Evolutionary conservation across 2,797 vertebrate species (phyloP), one percentile per base, ranked within the genome.

Genomic region (Ataeniobius toweri): DNA sequence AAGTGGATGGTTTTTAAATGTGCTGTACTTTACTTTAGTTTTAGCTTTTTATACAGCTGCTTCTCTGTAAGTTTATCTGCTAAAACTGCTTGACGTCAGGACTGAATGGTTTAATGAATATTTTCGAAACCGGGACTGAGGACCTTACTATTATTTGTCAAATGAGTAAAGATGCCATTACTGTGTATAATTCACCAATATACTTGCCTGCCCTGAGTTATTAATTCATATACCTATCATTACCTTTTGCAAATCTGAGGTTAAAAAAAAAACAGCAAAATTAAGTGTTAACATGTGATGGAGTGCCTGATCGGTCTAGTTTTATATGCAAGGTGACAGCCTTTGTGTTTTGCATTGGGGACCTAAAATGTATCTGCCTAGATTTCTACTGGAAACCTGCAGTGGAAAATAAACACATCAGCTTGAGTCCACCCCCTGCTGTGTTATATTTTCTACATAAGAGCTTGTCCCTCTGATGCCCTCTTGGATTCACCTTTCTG

Each of bases 351-450:
- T 74, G 77, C 82, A 85, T 58, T 55, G 78, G 78, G 63, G 77
- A 86, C 74, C 80, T 83, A 61, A 86, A 91, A 86, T 84, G 74
- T 73, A 82, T 78, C 83, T 3, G 8, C 80, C 41, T 20, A 28
- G 55, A 80, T 80, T 75, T 87, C 79, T 85, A 51, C 78, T 46
- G 55, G 61, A 74, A 70, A 68, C 75, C 79, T 13, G 9, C 82
- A 74, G 80, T 3, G 74, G 74, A 31, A 44, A 82, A 90, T 87
- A 89, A 91, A 89, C 82, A 87, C 77, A 89, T 85, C 85, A 87
- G 82, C 73, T 75, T 82, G 80, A 88, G 77, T 83, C 76, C 69
- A 51, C 44, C 71, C 36, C 31, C 69, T 59, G 55, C 61, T 71
- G 61, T 31, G 56, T 83, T 61, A 77, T 84, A 81, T 89, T 88